Evolutionary conservation across 1,140 invertebrate species (phyloP), one percentile per base, ranked within the genome.

Genomic region (Liolophura sinensis): DNA sequence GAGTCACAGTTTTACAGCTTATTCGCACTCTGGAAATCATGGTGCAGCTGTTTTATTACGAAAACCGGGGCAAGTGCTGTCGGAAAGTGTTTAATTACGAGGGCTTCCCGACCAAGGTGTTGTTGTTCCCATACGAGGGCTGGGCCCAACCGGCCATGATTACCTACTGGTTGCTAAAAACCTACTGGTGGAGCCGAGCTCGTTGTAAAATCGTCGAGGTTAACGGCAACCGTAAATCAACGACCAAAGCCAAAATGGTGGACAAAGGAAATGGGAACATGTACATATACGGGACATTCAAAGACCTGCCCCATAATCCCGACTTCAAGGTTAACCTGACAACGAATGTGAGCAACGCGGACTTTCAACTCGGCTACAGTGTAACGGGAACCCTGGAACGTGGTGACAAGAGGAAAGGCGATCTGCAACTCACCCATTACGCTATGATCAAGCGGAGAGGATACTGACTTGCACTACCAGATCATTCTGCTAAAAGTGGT

Each of bases 351-450:
- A 89, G 89, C 54, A 89, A 89, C 74, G 89, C 91, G 49, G 92
- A 94, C 82, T 93, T 93, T 86, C 92, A 93, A 81, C 92, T 92
- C 89, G 92, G 92, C 47, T 93, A 94, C 84, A 91, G 91, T 74
- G 92, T 94, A 88, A 93, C 92, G 0, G 92, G 92, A 15, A 92
- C 91, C 11, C 84, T 94, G 71, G 92, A 93, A 79, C 87, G 92
- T n/a, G 92, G 92, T 59, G 89, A 76, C 51, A 74, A 73, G 52
- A 69, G 67, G 14, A 75, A 89, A 67, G 91, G 91, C 82, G 88
- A 87, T 68, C 92, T 92, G 80, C 91, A 93, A 82, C 90, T 92
- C 84, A 93, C 92, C 54, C 92, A 94, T 80, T 93, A 92, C 76
- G 92, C 92, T 31, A 92, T 93, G 73, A 91, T 93, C 71, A 88